Evolutionary conservation across 2,797 vertebrate genomes (phyloP), one percentile per base, ranked within the genome.

Genomic region (Micromesistius poutassou): DNA sequence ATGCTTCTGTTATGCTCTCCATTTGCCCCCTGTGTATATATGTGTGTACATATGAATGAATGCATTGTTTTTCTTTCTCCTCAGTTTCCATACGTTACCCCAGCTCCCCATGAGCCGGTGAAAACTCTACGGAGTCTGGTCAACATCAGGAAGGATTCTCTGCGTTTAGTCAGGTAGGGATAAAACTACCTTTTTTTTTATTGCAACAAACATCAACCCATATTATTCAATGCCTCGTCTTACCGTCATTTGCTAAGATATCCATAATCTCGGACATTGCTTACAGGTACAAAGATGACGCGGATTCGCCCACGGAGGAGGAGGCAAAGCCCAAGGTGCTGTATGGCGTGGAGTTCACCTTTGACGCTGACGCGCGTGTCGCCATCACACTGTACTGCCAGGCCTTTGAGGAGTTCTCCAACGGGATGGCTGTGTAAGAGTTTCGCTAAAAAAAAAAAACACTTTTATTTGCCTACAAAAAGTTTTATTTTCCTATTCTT

Each of bases 361-460:
- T 99, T 13, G 98, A 99, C 5, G 96, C 97, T 0, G 98, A 99
- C 2, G 97, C 98, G 16, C 96, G 97, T 0, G 97, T 99, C 74
- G 97, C 98, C 83, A 96, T 99, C 90, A 98, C 96, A 2, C 95
- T 99, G 86, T 98, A 97, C 87, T 98, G 97, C 89, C 98, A 99
- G 91, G 97, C 97, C 0, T 96, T 94, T 5, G 98, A 99, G 85
- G 98, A 99, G 89, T 97, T 99, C 85, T 93, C 96, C 73, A 96
- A 97, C 1, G 98, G 98, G 80, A 97, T 95, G 95, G 97, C 97
- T 0, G 91, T 96, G 98, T 99, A 94, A 96, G 97, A 79, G 74
- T 74, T 42, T 46, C 0, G 40, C 40, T 7, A 42, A 8, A 4
- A 73, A 30, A 68, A 4, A 33, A 1, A 12, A 74, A 35, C n/a